Evolutionary conservation across 2,888 invertebrate genomes (phyloP), one percentile per base, ranked within the genome.

Genomic region (Dendrolimus houi): DNA sequence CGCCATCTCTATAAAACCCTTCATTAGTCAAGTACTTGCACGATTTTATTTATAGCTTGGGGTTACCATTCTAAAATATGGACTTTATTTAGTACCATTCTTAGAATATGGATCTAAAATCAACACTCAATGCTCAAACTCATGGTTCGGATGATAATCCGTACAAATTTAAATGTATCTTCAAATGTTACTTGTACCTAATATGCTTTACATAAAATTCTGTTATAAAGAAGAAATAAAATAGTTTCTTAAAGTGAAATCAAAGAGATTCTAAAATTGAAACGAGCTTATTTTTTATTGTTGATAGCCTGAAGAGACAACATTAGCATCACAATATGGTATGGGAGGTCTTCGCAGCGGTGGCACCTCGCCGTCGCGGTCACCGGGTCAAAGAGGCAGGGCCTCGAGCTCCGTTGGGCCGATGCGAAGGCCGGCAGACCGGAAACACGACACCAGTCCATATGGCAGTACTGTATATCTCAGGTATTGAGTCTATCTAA

Each of bases 361-460:
- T 1, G 84, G 84, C 2, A 75, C 87, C 0, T 87, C 90, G 9
- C 85, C 87, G 1, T 83, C 88, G 1, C 80, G 88, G 42, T 75
- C 81, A 8, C 85, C 87, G 9, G 80, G 79, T 8, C 87, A 85
- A 66, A 73, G 89, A n/a, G 86, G 88, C 13, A 75, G 88, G 10
- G 74, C 88, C 29, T 85, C 89, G 10, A 86, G 88, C 6, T 86
- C 88, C 0, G 93, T 93, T 29, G 96, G 96, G 0, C 96, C 96
- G 1, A 96, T 96, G 92, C 91, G 96, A 56, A 87, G 96, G 55
- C 95, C 95, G 1, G 94, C 94, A 53, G 96, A 96, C 70, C 92
- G 96, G 59, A 94, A 95, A 72, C 94, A 96, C 71, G 96, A 96
- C 83, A 95, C 96, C 56, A 96, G 96, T 62, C 97, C 96, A 0